Base-by-base conservation (phyloP, 1,140 invertebrate genomes). In the Drosophila pruinosa region DNA sequence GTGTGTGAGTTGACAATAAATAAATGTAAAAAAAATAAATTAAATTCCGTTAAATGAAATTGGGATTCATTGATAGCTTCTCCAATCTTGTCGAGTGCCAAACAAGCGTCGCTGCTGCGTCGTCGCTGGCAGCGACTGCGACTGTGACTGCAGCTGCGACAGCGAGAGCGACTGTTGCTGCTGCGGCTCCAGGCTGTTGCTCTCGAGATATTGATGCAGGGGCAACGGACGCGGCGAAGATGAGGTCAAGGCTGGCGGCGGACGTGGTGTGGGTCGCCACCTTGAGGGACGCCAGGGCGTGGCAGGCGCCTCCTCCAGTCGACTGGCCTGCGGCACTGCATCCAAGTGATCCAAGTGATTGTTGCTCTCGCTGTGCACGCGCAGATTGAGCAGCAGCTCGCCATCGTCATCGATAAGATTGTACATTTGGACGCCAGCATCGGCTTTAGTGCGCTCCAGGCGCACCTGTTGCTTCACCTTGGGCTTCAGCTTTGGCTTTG, bases 391-490 rank as follows among this genome's bases (percentile, higher is more conserved):
- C 39, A 88, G 6, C 10, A 88, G 52, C 12, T 88, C 83, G 3
- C 82, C 82, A 59, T 88, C 82, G 10, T 88, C 82, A 52, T 88
- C 82, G 47, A 88, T 89, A 4, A 88, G 75, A 65, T 88, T 88
- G 39, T 88, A 88, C n/a, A 83, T 47, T 47, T 88, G 75, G 0
- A 67, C 71, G 12, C 75, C 77, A 2, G 43, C 36, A 34, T 78
- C 59, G 41, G 62, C 39, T n/a, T 68, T 63, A 0, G 67, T 68
- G 3, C 78, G 63, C 24, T 86, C 82, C 75, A 86, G 50, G 0
- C 82, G 64, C 41, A 86, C 38, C 24, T 82, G 78, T n/a, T 73
- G 82, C 54, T 65, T 73, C 19, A 43, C 10, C 19, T 77, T 72
- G 2, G 61, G 52, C 21, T 62, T 74, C 0, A n/a, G n/a, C n/a